A percentile compares a stretch with the other conserved stretches of the same genome.
These are phyloP conservation scores for Aptenodytes patagonicus DNA, from an alignment of 2,113 vertebrate genomes.

Conservation along the genomic window DNA sequence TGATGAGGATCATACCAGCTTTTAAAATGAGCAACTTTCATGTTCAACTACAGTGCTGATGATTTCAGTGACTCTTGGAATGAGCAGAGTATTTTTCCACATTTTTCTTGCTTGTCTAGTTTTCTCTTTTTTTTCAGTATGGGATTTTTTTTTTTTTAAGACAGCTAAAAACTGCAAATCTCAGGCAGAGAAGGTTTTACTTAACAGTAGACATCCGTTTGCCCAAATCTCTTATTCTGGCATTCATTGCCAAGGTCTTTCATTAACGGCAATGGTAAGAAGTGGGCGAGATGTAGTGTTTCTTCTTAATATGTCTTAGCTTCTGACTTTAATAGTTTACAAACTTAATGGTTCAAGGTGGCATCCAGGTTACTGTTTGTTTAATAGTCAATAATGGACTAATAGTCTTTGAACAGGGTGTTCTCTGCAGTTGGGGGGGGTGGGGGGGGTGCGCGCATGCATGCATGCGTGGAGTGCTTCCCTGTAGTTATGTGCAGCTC, in stretches of 20 bases:
- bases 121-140: neutral
- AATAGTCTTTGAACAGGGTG: neutral
- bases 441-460: accelerated
- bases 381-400: neutral
- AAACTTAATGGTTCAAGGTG: neutral
- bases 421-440: neutral
- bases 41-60: neutral
- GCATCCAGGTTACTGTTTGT: neutral
- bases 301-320: neutral
- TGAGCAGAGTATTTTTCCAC: neutral
- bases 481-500: neutral
- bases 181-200: neutral
- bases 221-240: accelerated
- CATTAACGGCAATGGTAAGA: no score
- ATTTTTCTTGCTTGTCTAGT: neutral
- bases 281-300: neutral
- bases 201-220: neutral
- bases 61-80: neutral
- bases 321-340: neutral
- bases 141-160: neutral
- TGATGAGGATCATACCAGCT: neutral
- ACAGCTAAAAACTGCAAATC: neutral
- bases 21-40: neutral
- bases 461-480: accelerated
- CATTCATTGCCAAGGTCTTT: neutral